These are phyloP conservation scores for Oopsacas minuta DNA, from an alignment of 37 sponge, comb jelly and placozoan genomes.

Conservation along the genomic window DNA sequence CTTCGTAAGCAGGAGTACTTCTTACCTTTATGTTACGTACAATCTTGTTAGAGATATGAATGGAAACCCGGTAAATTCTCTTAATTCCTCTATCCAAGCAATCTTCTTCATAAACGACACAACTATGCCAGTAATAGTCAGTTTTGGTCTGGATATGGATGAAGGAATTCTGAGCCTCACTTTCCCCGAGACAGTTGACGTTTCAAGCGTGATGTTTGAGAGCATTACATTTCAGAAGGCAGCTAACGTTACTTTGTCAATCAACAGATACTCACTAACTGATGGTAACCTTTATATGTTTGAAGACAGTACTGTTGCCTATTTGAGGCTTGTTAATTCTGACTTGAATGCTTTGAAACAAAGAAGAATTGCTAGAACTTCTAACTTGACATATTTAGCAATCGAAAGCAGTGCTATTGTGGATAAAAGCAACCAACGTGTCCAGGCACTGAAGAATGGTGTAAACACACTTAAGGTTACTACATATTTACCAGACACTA, in stretches of 20 bases:
- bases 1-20: conserved; percentile 30
- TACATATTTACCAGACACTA: conserved; percentile 44
- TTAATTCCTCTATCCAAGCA: conserved; percentile 33
- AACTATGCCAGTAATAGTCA: conserved; percentile 45
- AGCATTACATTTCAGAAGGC: conserved; percentile 55
- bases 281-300: conserved; percentile 39
- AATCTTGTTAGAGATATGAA: conserved; percentile 59
- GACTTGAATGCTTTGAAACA: conserved; percentile 77
- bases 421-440: conserved; percentile 52
- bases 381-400: conserved; percentile 48
- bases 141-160: conserved; percentile 79
- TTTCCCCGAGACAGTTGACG: conserved; percentile 76
- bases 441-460: conserved; percentile 36
- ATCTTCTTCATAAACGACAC: conserved; percentile 55
- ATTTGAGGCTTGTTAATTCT: conserved; percentile 35
- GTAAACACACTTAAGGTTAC: conserved; percentile 29
- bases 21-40: conserved; percentile 36
- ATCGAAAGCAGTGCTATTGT: conserved; percentile 45
- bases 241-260: conserved; percentile 33
- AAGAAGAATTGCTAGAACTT: conserved; percentile 45
- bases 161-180: conserved; percentile 39
- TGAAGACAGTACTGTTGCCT: conserved; percentile 42
- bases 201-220: conserved; percentile 48
- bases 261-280: conserved; percentile 48
- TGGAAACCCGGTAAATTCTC: conserved; percentile 29